phyloP scores from a whole-genome alignment of 2,888 invertebrate species.

The Ophion obscuratus region DNA sequence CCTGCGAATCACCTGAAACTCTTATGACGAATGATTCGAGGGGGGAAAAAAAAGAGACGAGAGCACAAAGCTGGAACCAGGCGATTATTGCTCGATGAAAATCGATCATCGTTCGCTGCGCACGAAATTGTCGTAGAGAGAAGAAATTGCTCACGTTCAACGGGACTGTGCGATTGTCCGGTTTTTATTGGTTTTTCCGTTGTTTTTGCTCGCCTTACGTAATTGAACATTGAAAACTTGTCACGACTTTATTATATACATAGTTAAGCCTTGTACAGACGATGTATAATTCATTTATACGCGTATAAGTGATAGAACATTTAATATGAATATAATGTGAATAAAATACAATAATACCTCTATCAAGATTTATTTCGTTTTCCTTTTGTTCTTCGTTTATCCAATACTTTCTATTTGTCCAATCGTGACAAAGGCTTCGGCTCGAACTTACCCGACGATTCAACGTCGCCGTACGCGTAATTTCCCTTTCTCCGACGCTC shows the following conservation, averaged over 20 bases:
- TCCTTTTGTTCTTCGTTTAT: slow-evolving; percentile 41
- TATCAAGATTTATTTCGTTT: slow-evolving; percentile 59
- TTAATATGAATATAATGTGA: slow-evolving; percentile 77
- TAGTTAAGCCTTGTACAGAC: slow-evolving; percentile 76
- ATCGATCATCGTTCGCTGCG: slow-evolving; percentile 51
- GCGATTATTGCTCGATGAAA: slow-evolving; percentile 30
- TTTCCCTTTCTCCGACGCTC: no score
- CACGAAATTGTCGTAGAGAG: slow-evolving; percentile 53
- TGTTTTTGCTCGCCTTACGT: slow-evolving; percentile 32
- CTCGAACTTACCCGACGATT: slow-evolving; percentile 51
- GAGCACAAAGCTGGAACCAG: slow-evolving; percentile 57
- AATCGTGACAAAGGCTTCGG: slow-evolving; percentile 64
- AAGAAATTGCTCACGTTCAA: slow-evolving; percentile 60
- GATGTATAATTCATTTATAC: slow-evolving; percentile 76
- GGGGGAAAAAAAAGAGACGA: slow-evolving; percentile 20
- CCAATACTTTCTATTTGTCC: slow-evolving; percentile 34
- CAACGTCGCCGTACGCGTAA: slow-evolving; percentile 12
- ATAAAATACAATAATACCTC: slow-evolving; percentile 77
- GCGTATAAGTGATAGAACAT: slow-evolving; percentile 75
- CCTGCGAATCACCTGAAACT: slow-evolving; percentile 18
- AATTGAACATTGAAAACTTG: slow-evolving; percentile 60
- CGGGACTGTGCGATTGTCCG: slow-evolving; percentile 3
- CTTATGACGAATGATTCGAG: slow-evolving; percentile 39
- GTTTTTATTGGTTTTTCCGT: no score
- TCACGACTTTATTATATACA: slow-evolving; percentile 68